Evolutionary conservation across 2,797 vertebrate genomes (phyloP).

Genomic region (Tarsius wallacei): DNA sequence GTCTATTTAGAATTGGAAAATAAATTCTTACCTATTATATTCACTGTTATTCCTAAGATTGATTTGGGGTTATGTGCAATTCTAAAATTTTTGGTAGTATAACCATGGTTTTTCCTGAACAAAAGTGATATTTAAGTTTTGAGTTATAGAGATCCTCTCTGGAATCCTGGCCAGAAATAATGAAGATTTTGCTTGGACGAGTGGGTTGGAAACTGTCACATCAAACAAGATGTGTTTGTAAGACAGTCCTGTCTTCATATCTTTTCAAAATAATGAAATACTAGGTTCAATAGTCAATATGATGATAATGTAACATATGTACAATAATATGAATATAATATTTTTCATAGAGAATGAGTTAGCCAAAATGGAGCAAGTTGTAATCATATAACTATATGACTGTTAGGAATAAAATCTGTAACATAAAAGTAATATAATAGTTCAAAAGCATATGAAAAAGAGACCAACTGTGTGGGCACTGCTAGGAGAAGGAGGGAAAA

Average conservation of each 20-base stretch:
- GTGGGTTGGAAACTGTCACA: constrained; percentile 69
- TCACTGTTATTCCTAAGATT: constrained; percentile 11
- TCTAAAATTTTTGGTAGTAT: constrained; percentile 43
- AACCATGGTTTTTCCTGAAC: background rate
- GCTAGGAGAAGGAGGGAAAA: no score
- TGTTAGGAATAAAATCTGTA: background rate
- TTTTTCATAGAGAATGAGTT: background rate
- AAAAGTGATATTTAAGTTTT: constrained; percentile 68
- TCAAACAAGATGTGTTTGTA: constrained; percentile 56
- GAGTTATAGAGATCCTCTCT: constrained; percentile 58
- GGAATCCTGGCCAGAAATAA: constrained; percentile 74
- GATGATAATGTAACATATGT: constrained; percentile 36
- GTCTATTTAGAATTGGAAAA: constrained; percentile 43
- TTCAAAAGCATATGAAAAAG: background rate
- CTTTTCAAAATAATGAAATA: constrained; percentile 71
- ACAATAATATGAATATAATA: background rate
- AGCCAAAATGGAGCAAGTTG: constrained; percentile 2
- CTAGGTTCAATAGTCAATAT: constrained; percentile 53
- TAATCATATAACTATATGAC: background rate
- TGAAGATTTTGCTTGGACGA: constrained; percentile 66
- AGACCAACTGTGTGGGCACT: no score
- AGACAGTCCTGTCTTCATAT: constrained; percentile 19
- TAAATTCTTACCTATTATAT: background rate
- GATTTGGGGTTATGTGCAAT: background rate
- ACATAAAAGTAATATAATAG: background rate